Base-by-base conservation (phyloP, 1,140 invertebrate genomes). In the Wiebesia pumilae region DNA sequence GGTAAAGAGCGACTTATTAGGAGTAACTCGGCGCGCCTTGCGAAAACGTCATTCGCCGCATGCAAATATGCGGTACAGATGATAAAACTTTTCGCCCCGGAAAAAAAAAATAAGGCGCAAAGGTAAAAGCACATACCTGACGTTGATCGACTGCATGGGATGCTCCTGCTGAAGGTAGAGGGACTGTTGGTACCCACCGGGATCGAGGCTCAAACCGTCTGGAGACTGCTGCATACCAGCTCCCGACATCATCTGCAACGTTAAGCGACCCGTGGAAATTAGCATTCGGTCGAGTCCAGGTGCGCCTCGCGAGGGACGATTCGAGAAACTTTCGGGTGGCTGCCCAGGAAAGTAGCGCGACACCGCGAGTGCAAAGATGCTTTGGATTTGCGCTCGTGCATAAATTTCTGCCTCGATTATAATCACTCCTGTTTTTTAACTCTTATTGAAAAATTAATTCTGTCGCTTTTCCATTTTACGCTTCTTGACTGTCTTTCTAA, bases 131-230 rank as follows among this genome's bases (percentile, higher is more conserved):
- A 38, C 54, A 71, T 82, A 94, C 94, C 91, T 93, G 87, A 93
- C 93, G 85, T 91, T 93, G 87, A 94, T 93, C 73, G 91, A 88
- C 87, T 94, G 93, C 91, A 94, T 93, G 54, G 93, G 90, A 88
- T 94, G 93, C 82, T 94, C 93, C 87, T 94, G 93, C 58, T 94
- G 94, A 82, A 96, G 92, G 89, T 96, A 96, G 38, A 96, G 91
- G 38, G 96, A 95, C 91, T 96, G 96, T 89, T 96, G 96, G 92
- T 96, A 96, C 30, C 94, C 94, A 73, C 95, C 95, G 10, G 96
- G 95, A 85, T 96, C 95, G 71, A 96, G 94, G 69, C 95, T 95
- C 90, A 96, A 91, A 12, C 95, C 95, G 88, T 96, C 96, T 91
- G 96, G 95, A 62, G 96, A 95, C 80, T 95, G 95, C 89, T 96